phyloP scores from a whole-genome alignment of 2,797 vertebrate species.

The Podarcis siculus region DNA sequence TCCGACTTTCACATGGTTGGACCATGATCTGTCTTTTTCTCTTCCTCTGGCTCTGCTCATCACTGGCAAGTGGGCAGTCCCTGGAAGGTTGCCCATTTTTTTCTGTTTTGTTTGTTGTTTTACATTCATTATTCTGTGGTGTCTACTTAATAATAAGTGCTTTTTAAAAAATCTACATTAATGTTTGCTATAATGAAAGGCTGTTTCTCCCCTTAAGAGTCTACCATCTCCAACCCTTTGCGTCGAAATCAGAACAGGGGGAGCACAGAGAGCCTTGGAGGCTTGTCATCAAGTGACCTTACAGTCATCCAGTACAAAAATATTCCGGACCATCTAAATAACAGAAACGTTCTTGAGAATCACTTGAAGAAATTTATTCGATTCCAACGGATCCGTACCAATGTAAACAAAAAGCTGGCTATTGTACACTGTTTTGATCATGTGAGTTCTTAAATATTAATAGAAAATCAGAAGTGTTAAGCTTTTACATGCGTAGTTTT shows the following conservation, averaged over 20 bases:
- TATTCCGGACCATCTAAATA: constrained; percentile 84
- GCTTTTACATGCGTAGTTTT: too few species aligned
- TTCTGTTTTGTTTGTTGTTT: too few species aligned
- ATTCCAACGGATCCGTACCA: constrained; percentile 82
- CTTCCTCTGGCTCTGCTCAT: too few species aligned
- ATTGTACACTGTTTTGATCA: constrained; percentile 89
- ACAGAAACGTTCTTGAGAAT: constrained; percentile 80
- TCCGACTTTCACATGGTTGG: too few species aligned
- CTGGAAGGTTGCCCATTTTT: too few species aligned
- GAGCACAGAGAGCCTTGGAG: constrained; percentile 79
- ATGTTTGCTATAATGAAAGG: not conserved
- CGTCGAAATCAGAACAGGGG: constrained; percentile 74
- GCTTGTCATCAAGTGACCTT: constrained; percentile 75
- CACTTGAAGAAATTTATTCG: constrained; percentile 88
- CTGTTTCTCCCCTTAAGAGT: constrained; percentile 53
- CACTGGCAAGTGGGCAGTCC: too few species aligned
- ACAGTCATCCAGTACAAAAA: constrained; percentile 85
- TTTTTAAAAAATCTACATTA: not conserved
- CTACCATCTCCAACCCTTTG: constrained; percentile 18
- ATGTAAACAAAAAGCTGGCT: constrained; percentile 81
- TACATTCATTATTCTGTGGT: too few species aligned
- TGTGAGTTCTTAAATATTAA: constrained; percentile 78
- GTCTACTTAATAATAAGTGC: not conserved
- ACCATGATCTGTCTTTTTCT: too few species aligned
- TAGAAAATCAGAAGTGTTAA: rapidly evolving